Evolutionary conservation across 2,888 invertebrate species (phyloP), one percentile per base, ranked within the genome.

Genomic region (Andrena flavipes): DNA sequence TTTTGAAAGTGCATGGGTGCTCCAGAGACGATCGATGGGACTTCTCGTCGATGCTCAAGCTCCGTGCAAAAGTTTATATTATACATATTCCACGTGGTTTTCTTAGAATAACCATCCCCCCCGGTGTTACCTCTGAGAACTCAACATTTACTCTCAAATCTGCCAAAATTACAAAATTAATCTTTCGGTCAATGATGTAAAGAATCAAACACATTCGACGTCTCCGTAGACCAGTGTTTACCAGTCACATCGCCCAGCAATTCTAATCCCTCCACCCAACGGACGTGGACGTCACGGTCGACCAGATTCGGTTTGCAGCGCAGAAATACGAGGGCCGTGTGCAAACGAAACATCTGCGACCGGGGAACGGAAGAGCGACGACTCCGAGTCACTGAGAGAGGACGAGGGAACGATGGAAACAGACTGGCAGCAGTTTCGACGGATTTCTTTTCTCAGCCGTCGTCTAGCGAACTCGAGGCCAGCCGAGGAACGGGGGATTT

Each of bases 401-500:
- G 30, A 20, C 13, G 30, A 5, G 35, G 30, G 64, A 29, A 70
- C 54, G 68, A 68, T 23, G 35, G 56, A 51, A 65, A 49, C 65
- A 68, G 78, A 73, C 33, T 30, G 65, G 64, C 71, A 72, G 62
- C 69, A 70, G 73, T 72, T 76, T 74, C 77, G 62, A 62, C 30
- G 82, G 82, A 82, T 85, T 73, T 80, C 72, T 59, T 64, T 75
- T 51, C 60, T 16, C 56, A 33, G 35, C 35, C 77, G 71, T 59
- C 51, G 56, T 63, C 54, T 33, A 23, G 68, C 67, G 71, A 59
- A 78, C 82, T 80, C 73, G 76, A 76, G 76, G 59, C 54, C 70
- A 5, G 54, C 23, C 35, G n/a, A 60, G 65, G 51, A 73, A 67
- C 72, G 63, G 71, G 63, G 85, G 87, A 88, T 90, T 91, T 88